Evolutionary conservation across 2,113 vertebrate species (phyloP).

Genomic region (Sinocyclocheilus anophthalmus): DNA sequence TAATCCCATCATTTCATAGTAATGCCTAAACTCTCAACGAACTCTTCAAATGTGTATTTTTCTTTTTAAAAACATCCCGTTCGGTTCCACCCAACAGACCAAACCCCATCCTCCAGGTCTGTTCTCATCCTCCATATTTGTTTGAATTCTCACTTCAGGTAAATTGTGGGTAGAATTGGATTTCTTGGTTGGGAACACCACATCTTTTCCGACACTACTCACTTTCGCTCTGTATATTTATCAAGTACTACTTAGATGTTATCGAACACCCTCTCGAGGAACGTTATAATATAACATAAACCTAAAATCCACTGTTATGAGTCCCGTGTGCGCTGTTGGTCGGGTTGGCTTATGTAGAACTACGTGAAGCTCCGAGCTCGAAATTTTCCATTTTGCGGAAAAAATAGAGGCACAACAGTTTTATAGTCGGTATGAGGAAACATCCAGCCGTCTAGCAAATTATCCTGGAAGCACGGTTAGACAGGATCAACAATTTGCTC

Average conservation of each 20-base stretch:
- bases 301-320: background rate
- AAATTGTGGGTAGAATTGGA: conserved; percentile 28
- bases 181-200: conserved; percentile 10
- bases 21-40: background rate
- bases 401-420: conserved; percentile 58
- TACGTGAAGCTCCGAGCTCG: background rate
- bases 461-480: conserved; percentile 76
- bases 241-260: conserved; percentile 12
- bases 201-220: conserved; percentile 10
- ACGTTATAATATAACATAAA: conserved; percentile 9
- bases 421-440: conserved; percentile 45
- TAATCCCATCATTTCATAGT: background rate
- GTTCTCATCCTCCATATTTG: conserved; percentile 7
- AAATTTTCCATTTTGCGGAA: conserved; percentile 20
- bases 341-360: background rate
- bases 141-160: conserved; percentile 34
- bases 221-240: background rate
- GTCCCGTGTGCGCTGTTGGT: background rate
- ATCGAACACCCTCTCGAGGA: conserved; percentile 60
- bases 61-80: background rate
- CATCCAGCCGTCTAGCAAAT: conserved; percentile 54
- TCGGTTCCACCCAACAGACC: background rate
- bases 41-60: conserved; percentile 29
- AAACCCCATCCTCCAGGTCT: background rate
- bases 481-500: conserved; percentile 61